Conservation (phyloP, 1,140 invertebrate genomes). For the Zaprionus ghesquierei region DNA sequence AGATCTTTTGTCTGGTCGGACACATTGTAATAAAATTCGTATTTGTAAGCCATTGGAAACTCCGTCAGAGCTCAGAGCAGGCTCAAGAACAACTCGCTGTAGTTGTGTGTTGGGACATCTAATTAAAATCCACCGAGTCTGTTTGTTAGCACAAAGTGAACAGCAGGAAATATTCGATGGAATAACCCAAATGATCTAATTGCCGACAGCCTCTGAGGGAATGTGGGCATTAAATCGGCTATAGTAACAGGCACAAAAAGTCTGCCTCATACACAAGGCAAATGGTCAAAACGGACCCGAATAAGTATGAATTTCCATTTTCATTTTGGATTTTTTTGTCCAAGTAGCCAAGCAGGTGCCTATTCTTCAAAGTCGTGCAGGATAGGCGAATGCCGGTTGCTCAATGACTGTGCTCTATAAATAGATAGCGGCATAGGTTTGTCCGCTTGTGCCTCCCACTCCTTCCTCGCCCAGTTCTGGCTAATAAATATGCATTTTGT, state of each 20-base stretch:
- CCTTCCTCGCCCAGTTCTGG: neutral
- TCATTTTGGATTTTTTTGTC: slow-evolving; percentile 1
- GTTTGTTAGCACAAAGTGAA: slow-evolving; percentile 49
- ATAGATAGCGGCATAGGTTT: slow-evolving; percentile 32
- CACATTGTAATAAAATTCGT: slow-evolving; percentile 39
- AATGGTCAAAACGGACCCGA: slow-evolving; percentile 26
- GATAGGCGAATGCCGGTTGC: neutral
- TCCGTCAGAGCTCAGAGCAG: slow-evolving; percentile 55
- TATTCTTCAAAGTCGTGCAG: slow-evolving; percentile 15
- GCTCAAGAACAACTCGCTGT: slow-evolving; percentile 18
- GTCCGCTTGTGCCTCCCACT: neutral
- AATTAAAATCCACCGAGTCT: slow-evolving; percentile 71
- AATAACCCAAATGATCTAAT: slow-evolving; percentile 79
- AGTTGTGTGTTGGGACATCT: slow-evolving; percentile 53
- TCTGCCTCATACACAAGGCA: neutral
- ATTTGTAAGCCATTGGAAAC: slow-evolving; percentile 61
- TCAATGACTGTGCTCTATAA: slow-evolving; percentile 49
- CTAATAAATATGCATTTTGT: slow-evolving; percentile 53
- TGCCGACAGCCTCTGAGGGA: slow-evolving; percentile 51
- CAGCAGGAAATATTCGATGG: slow-evolving; percentile 69
- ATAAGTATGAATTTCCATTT: slow-evolving; percentile 42
- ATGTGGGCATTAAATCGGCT: slow-evolving; percentile 45
- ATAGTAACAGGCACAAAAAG: neutral
- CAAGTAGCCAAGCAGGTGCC: slow-evolving; percentile 25
- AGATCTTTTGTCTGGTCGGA: slow-evolving; percentile 59